Base-by-base conservation (phyloP, 2,797 vertebrate genomes). In the Spondyliosoma cantharus region DNA sequence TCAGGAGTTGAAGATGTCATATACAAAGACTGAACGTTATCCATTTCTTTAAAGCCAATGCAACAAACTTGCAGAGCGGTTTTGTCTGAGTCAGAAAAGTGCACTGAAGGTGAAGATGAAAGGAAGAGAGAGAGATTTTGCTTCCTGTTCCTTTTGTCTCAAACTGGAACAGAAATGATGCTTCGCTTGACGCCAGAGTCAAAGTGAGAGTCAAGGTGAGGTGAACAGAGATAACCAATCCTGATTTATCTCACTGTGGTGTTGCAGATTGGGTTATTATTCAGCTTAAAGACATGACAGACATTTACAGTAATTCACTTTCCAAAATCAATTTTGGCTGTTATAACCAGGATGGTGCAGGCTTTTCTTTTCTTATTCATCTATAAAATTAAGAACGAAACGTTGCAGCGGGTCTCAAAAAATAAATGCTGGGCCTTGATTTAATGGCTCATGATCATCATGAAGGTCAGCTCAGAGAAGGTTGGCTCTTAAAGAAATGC, bases 1-100 rank as follows among this genome's bases (percentile, higher is more conserved):
- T 76, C 60, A 50, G 56, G 22, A 69, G 65, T 65, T 73, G 25
- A 71, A 68, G 52, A 65, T 66, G 73, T 69, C 67, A 50, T 13
- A 62, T 42, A 56, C 29, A 29, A 14, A 45, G 42, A 29, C 46
- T 64, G 49, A 13, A 67, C 49, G 19, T 22, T 13, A 52, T 61
- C 22, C 20, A 16, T 74, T 71, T 45, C 52, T 75, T 50, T 27
- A 32, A 73, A 71, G 25, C 5, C 45, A 5, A 32, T 50, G 71
- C 66, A 43, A 67, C 24, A 70, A 53, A 69, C 62, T 25, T 60
- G 29, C 29, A 73, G 24, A 79, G 24, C 15, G 65, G 32, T 56
- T 52, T 37, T 54, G 54, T 83, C 43, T 65, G 27, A 22, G 4
- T 37, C 19, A 56, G 7, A 29, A 27, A 37, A 24, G 42, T 67